These are phyloP conservation scores for Meleagris gallopavo DNA, from an alignment of 2,113 vertebrate species.

Conservation along the genomic window DNA sequence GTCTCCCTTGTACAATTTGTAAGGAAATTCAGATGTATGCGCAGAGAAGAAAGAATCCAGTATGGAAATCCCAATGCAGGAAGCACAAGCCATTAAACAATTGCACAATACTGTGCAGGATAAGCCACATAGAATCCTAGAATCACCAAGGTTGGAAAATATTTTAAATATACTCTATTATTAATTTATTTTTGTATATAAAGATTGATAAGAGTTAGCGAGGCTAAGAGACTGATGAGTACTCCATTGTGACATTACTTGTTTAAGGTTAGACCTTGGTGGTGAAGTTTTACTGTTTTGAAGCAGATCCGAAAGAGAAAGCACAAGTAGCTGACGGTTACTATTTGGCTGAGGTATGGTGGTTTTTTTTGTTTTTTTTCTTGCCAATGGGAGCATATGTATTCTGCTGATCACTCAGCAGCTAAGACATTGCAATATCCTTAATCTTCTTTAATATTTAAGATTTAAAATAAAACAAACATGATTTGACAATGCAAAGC, in stretches of 20 bases:
- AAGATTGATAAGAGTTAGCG: not conserved
- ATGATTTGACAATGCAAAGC: not conserved
- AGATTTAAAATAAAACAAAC: not conserved
- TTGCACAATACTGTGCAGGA: not conserved
- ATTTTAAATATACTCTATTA: not conserved
- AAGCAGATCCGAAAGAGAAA: not conserved
- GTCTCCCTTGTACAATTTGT: not conserved
- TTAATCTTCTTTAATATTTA: not conserved
- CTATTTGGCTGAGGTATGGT: not conserved
- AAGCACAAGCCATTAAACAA: not conserved
- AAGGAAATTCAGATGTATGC: not conserved
- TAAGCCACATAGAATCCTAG: not conserved
- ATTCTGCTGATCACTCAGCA: not conserved
- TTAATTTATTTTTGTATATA: not conserved
- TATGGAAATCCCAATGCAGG: not conserved
- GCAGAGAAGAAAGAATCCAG: not conserved
- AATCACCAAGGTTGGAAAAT: not conserved
- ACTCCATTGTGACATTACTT: not conserved
- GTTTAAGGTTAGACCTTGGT: not conserved
- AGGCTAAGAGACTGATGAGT: not conserved
- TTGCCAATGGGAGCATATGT: rapidly evolving
- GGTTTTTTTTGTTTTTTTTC: not conserved
- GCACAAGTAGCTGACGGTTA: not conserved
- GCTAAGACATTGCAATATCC: not conserved
- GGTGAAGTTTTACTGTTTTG: not conserved